phyloP scores from a whole-genome alignment of 2,113 vertebrate species.

The Clarias magur region DNA sequence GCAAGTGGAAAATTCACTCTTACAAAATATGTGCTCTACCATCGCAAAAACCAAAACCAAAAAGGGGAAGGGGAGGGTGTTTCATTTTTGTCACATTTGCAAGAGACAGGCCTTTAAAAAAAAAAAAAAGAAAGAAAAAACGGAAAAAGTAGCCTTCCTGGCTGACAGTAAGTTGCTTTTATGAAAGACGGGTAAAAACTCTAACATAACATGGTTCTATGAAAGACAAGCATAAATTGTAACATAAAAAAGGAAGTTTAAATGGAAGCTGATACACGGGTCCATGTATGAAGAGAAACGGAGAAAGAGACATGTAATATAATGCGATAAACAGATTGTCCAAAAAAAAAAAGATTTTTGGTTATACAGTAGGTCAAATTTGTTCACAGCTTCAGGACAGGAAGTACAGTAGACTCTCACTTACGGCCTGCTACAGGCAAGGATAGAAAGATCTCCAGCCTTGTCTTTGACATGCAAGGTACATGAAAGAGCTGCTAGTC shows the following conservation, averaged over 20 bases:
- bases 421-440: conserved; percentile 34
- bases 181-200: not conserved
- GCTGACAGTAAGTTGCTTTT: conserved; percentile 10
- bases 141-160: conserved; percentile 50
- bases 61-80: conserved; percentile 70
- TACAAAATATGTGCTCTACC: conserved; percentile 65
- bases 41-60: conserved; percentile 54
- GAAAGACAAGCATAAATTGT: not conserved
- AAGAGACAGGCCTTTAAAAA: conserved; percentile 7
- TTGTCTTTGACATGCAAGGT: not conserved
- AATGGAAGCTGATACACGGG: not conserved
- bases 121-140: not conserved
- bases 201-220: not conserved
- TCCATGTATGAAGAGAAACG: not conserved
- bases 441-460: not conserved
- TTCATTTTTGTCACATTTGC: conserved; percentile 35
- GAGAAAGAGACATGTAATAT: not conserved
- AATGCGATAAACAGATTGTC: not conserved
- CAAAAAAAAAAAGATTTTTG: not conserved
- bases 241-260: conserved; percentile 13
- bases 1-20: conserved; percentile 70
- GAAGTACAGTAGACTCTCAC: not conserved
- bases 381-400: not conserved
- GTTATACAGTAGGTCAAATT: not conserved
- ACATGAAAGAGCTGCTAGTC: not conserved